Base-by-base conservation (phyloP, 92 coral and sea anemone genomes). In the Actinernus sp. region DNA sequence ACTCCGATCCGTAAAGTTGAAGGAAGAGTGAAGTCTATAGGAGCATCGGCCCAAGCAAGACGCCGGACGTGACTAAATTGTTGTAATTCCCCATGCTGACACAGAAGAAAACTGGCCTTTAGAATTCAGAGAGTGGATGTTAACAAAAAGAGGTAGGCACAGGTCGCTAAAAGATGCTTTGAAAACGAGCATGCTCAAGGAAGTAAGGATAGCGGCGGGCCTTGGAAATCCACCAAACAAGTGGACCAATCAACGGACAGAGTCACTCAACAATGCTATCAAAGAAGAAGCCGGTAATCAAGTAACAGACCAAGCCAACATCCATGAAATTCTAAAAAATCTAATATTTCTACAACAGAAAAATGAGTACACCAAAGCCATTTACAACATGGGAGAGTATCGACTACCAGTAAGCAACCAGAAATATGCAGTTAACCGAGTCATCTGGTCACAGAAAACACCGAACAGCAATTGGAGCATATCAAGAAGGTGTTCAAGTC, bases 171-270 rank as follows among this genome's bases (percentile, higher is more conserved):
- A 56, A 34, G 77, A 63, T 11, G 71, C 91, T 1, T 30, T 84
- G 17, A 70, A 78, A 44, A 12, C 32, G 36, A 71, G 81, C 36
- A 84, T 69, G 85, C 28, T 84, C 40, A 77, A 62, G 25, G 45
- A 69, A 3, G 70, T 61, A 47, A 38, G 90, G 3, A 63, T 54
- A 4, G 75, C 85, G n/a, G 85, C 90, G 2, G 85, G 85, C 20
- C 52, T 84, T 14, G 85, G 85, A 14, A 55, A 77, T 32, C 72
- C 76, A 1, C 85, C 75, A 33, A 84, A 77, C 44, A 84, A 84
- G 50, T 69, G 80, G 90, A 47, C 68, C 13, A 76, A 84, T 44
- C 85, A 84, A 63, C 31, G 85, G 20, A 84, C 90, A 1, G 70
- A 76, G 41, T 68, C 90, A 0, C 25, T 84, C 24, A 84, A 84